Conservation (phyloP, 2,888 invertebrate genomes). For the Xestia rhomboidea region DNA sequence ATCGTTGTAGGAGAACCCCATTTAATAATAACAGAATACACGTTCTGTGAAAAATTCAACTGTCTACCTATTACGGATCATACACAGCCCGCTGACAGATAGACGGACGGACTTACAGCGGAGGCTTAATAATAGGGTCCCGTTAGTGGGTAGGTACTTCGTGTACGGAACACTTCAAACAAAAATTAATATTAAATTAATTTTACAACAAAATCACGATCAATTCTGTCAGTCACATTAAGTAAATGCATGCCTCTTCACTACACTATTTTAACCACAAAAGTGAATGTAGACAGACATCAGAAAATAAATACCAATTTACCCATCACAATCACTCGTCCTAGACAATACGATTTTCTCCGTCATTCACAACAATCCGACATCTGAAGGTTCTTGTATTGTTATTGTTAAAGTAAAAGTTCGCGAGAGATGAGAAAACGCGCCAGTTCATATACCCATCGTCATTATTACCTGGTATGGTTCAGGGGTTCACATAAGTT, state of each 20-base stretch:
- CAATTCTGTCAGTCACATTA: neutral
- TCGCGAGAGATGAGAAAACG: slow-evolving; percentile 72
- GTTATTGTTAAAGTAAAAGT: slow-evolving; percentile 70
- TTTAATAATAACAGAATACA: too few species aligned
- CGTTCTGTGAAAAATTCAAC: too few species aligned
- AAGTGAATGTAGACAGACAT: neutral
- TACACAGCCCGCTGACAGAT: too few species aligned
- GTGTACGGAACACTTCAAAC: too few species aligned
- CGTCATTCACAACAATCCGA: slow-evolving; percentile 34
- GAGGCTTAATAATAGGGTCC: too few species aligned
- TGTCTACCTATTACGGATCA: too few species aligned
- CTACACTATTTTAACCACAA: neutral
- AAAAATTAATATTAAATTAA: too few species aligned
- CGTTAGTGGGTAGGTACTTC: too few species aligned
- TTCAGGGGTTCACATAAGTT: slow-evolving; percentile 80
- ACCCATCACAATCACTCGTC: slow-evolving; percentile 33
- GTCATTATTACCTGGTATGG: slow-evolving; percentile 69
- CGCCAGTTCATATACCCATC: slow-evolving; percentile 59
- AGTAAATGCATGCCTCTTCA: neutral
- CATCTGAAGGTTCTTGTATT: slow-evolving; percentile 57
- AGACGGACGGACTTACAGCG: too few species aligned
- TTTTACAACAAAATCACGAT: too few species aligned
- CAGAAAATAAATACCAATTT: slow-evolving; percentile 18
- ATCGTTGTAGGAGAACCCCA: too few species aligned
- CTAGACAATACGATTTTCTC: slow-evolving; percentile 53